Base-by-base conservation (phyloP, 2,888 invertebrate species). In the Drosophila conformis region DNA sequence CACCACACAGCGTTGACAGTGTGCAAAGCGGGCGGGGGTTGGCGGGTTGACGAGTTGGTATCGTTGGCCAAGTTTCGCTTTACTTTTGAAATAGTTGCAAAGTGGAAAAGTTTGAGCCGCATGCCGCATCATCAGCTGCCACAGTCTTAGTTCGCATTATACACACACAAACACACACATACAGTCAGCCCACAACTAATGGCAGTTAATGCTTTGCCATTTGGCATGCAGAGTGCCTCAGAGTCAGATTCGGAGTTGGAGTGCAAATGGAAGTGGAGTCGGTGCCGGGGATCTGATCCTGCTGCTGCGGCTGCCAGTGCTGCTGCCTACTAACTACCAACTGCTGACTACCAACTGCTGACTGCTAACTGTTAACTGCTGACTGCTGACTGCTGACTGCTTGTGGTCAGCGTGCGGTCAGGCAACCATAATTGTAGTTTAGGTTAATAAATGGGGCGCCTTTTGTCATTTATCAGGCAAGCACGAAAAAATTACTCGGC, bases 21-120 rank as follows among this genome's bases (percentile, higher is more conserved):
- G 69, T 31, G 57, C 52, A 56, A 57, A 62, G n/a, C 25, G 27
- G 2, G 15, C 4, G 46, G 7, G 15, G 35, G 3, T 61, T 35
- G 46, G 21, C 4, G 40, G 46, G 46, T 46, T 46, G 46, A 46
- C 46, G 46, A 8, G 46, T 25, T 46, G 46, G 46, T 46, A 25
- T 46, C 46, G 33, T 57, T 63, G 57, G 70, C 61, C 79, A 82
- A 87, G 82, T 82, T 89, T 87, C 80, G 80, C 72, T 86, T 79
- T 80, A 86, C 86, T 89, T 86, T 86, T 87, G 79, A 89, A 86
- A 86, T 86, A 86, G 86, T 86, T 86, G 87, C 89, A 86, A 86
- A 86, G 86, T 86, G 86, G 89, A 86, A 86, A 86, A 86, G 87
- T 86, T 86, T 79, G 76, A 78, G 80, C 78, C 71, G 76, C 77